phyloP scores from a whole-genome alignment of 2,888 invertebrate species.

The Oscheius myriophilus region DNA sequence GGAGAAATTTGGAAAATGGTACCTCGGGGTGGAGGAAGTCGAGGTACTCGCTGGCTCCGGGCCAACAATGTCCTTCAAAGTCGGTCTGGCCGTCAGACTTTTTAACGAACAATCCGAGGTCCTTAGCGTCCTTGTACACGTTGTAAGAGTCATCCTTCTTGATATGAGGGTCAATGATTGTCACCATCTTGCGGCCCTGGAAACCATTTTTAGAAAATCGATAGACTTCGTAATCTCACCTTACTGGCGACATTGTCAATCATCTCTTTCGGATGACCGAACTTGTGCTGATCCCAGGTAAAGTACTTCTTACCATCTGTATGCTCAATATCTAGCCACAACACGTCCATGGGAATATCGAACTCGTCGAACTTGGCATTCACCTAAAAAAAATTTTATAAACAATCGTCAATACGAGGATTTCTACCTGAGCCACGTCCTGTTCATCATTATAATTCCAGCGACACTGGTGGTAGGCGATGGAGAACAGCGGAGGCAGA shows the following conservation, averaged over 20 bases:
- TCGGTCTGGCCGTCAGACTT: slow-evolving; percentile 85
- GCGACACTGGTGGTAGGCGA: slow-evolving; percentile 94
- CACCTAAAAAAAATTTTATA: not conserved
- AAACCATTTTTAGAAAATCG: too few relatives aligned
- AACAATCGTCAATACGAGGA: too few relatives aligned
- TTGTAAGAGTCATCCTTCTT: slow-evolving; percentile 90
- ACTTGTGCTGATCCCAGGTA: slow-evolving; percentile 93
- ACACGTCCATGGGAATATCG: slow-evolving; percentile 91
- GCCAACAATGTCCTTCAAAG: slow-evolving; percentile 99
- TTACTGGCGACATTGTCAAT: slow-evolving; percentile 73
- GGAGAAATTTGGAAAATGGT: not conserved
- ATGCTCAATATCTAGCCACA: slow-evolving; percentile 99
- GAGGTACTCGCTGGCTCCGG: slow-evolving; percentile 87
- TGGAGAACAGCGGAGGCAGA: slow-evolving; percentile 78
- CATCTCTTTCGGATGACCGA: slow-evolving; percentile 87
- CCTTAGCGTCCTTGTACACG: slow-evolving; percentile 78
- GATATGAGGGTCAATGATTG: slow-evolving; percentile 97
- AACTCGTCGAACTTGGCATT: slow-evolving; percentile 86
- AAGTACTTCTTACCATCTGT: slow-evolving; percentile 95
- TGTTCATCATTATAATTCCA: slow-evolving; percentile 99
- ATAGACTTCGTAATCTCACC: too few relatives aligned
- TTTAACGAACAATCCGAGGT: slow-evolving; percentile 82
- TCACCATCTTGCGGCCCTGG: slow-evolving; percentile 86
- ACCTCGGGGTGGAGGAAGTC: slow-evolving; percentile 91
- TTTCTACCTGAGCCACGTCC: slow-evolving; percentile 82